Conservation (phyloP, 2,888 invertebrate species). For the Trichogramma evanescens region DNA sequence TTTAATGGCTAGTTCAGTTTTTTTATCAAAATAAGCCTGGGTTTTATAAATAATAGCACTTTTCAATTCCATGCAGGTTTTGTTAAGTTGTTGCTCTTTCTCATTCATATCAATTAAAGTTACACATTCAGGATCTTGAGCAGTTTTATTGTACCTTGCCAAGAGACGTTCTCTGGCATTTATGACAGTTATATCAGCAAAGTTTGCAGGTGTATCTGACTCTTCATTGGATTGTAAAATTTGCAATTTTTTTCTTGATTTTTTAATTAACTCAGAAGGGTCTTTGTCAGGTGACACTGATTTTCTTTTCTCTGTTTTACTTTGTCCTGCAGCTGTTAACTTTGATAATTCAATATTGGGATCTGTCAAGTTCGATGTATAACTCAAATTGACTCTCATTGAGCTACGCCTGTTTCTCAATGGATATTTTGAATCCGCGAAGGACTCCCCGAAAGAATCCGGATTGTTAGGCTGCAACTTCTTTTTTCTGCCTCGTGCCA, state of each 20-base stretch:
- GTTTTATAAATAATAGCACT: slow-evolving; percentile 34
- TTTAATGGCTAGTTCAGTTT: slow-evolving; percentile 27
- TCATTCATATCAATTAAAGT: slow-evolving; percentile 8
- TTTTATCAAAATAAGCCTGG: slow-evolving; percentile 29
- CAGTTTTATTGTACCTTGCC: not conserved
- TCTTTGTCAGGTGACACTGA: not conserved
- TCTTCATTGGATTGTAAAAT: not conserved
- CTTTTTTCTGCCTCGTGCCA: slow-evolving; percentile 5
- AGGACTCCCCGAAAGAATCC: not conserved
- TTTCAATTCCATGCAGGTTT: slow-evolving; percentile 28
- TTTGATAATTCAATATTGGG: slow-evolving; percentile 26
- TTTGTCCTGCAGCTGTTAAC: slow-evolving; percentile 10
- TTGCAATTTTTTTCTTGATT: not conserved
- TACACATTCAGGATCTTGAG: not conserved
- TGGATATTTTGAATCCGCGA: slow-evolving; percentile 9
- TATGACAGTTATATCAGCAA: slow-evolving; percentile 1
- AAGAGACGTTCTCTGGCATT: not conserved
- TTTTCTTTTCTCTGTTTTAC: not conserved
- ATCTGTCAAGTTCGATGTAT: slow-evolving; percentile 26
- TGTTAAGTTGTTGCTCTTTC: slow-evolving; percentile 26
- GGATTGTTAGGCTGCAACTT: not conserved
- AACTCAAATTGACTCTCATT: slow-evolving; percentile 38
- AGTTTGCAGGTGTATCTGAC: not conserved
- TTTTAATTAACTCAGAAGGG: no score
- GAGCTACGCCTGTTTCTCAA: slow-evolving; percentile 29